phyloP scores from a whole-genome alignment of 2,797 vertebrate genomes.

The Halcyon leucocephala region DNA sequence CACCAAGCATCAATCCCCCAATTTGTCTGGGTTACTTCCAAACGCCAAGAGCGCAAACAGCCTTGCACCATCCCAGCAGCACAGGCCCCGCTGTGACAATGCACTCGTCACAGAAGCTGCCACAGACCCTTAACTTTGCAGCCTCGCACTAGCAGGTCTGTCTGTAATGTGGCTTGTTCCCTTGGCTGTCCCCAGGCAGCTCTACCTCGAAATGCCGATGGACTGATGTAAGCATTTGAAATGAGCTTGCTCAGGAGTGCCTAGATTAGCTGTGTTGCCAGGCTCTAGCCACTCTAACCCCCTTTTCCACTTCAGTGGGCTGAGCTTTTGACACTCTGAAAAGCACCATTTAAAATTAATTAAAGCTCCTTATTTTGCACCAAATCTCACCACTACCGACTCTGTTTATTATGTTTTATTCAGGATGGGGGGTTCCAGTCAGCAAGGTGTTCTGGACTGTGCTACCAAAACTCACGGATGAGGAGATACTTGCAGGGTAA shows the following conservation, averaged over 20 bases:
- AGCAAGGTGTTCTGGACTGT: slow-evolving; percentile 70
- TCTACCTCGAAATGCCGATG: slow-evolving; percentile 85
- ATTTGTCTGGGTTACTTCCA: not conserved
- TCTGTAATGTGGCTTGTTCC: slow-evolving; percentile 37
- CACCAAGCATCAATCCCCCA: not conserved
- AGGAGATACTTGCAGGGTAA: slow-evolving; percentile 1
- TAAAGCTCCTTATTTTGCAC: slow-evolving; percentile 90
- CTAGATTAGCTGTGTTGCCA: slow-evolving; percentile 93
- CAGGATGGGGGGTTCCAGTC: slow-evolving; percentile 37
- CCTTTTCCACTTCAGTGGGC: slow-evolving; percentile 93
- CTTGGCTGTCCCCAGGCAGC: slow-evolving; percentile 73
- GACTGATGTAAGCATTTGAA: slow-evolving; percentile 93
- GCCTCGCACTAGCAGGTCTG: slow-evolving; percentile 34
- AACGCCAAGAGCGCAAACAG: not conserved
- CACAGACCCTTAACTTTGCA: slow-evolving; percentile 19
- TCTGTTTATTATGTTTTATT: slow-evolving; percentile 76
- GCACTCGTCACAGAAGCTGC: slow-evolving; percentile 37
- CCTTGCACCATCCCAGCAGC: accelerated
- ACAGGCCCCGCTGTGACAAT: not conserved
- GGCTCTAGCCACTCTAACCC: slow-evolving; percentile 89
- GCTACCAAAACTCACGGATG: slow-evolving; percentile 20
- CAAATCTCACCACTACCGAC: slow-evolving; percentile 79
- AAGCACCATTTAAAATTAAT: slow-evolving; percentile 99
- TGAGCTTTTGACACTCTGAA: slow-evolving; percentile 91
- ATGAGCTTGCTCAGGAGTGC: slow-evolving; percentile 85